phyloP scores from a whole-genome alignment of 2,888 invertebrate species.

The Copidosoma aretas region DNA sequence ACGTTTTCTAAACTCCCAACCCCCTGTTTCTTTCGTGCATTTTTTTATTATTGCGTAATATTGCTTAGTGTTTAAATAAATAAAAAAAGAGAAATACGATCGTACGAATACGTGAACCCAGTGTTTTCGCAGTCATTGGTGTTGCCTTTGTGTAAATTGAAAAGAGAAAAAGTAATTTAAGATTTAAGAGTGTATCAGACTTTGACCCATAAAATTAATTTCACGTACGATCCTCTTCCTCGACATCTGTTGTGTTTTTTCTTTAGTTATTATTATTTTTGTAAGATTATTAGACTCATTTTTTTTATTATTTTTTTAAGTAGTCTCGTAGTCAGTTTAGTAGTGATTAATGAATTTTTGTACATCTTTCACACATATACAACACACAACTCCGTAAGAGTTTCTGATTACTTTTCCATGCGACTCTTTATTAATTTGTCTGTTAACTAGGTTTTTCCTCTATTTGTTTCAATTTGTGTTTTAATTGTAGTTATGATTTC shows the following conservation, averaged over 20 bases:
- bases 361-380: constrained; percentile 23
- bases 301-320: constrained; percentile 31
- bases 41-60: constrained; percentile 25
- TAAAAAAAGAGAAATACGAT: constrained; percentile 28
- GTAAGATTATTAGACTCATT: constrained; percentile 35
- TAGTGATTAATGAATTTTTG: constrained; percentile 32
- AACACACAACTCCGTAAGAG: constrained; percentile 18
- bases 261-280: constrained; percentile 33
- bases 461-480: constrained; percentile 38
- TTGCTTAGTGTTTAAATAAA: constrained; percentile 23
- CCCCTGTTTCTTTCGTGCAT: constrained; percentile 25
- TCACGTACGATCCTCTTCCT: constrained; percentile 31
- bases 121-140: constrained; percentile 15
- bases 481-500: constrained; percentile 31
- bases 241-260: constrained; percentile 35
- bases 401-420: constrained; percentile 25
- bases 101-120: constrained; percentile 17
- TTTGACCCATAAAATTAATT: constrained; percentile 26
- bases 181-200: constrained; percentile 6
- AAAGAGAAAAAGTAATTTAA: constrained; percentile 14
- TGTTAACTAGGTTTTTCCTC: constrained; percentile 40
- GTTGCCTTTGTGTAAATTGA: constrained; percentile 16
- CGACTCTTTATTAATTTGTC: constrained; percentile 34
- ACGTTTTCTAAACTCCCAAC: constrained; percentile 29
- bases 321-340: constrained; percentile 35